phyloP scores from a whole-genome alignment of 2,888 invertebrate species.

The Leistus spinibarbis region DNA sequence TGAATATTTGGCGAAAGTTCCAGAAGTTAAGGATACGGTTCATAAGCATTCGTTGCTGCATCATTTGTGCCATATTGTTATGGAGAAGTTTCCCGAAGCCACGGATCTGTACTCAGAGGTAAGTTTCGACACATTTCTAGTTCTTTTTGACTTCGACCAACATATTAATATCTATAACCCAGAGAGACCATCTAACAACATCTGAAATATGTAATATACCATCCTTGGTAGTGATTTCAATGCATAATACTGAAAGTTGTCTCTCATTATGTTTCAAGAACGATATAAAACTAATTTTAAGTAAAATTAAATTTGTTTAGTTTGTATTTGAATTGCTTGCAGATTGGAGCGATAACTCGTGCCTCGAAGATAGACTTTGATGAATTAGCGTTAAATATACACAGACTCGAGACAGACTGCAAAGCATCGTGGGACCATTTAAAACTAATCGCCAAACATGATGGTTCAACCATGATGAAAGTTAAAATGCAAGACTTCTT shows the following conservation, averaged over 20 bases:
- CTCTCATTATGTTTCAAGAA: too few species aligned
- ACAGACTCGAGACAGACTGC: slow-evolving; percentile 92
- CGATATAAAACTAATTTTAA: too few species aligned
- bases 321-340: slow-evolving; percentile 43
- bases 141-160: neutral
- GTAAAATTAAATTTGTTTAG: slow-evolving; percentile 28
- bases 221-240: too few species aligned
- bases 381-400: slow-evolving; percentile 82
- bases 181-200: too few species aligned
- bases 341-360: slow-evolving; percentile 88
- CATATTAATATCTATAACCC: too few species aligned
- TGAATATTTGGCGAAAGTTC: slow-evolving; percentile 96
- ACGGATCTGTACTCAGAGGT: slow-evolving; percentile 98
- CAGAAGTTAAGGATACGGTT: slow-evolving; percentile 98
- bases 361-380: slow-evolving; percentile 96
- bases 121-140: slow-evolving; percentile 46
- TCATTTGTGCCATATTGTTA: slow-evolving; percentile 96
- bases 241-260: too few species aligned
- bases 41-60: slow-evolving; percentile 98
- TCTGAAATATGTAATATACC: too few species aligned
- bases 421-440: slow-evolving; percentile 97
- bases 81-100: slow-evolving; percentile 94
- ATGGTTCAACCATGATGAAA: slow-evolving; percentile 86
- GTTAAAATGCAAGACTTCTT: slow-evolving; percentile 95
- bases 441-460: slow-evolving; percentile 93